phyloP scores from a whole-genome alignment of 2,888 invertebrate species.

The Gerosis bhagava region DNA sequence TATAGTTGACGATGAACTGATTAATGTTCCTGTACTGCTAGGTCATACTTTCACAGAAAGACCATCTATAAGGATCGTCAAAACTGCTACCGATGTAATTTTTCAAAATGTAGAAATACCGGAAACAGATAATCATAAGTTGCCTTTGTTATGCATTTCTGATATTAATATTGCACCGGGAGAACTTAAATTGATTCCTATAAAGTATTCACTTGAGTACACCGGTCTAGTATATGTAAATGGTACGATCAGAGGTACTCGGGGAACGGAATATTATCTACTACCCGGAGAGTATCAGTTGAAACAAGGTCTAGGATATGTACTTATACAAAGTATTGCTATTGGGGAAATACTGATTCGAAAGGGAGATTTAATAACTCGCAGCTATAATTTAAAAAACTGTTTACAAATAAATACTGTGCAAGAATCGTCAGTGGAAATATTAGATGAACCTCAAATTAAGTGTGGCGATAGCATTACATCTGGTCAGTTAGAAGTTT shows the following conservation, averaged over 20 bases:
- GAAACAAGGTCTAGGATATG: background rate
- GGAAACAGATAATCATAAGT: background rate
- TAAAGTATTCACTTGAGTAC: background rate
- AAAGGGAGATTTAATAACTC: no score
- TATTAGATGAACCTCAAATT: background rate
- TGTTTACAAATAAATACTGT: no score
- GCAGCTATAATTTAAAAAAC: background rate
- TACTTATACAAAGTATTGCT: background rate
- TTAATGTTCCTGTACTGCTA: background rate
- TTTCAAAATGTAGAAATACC: background rate
- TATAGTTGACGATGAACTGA: background rate
- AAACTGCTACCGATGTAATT: background rate
- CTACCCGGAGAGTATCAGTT: background rate
- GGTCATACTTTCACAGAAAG: conserved; percentile 3
- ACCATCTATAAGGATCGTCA: background rate
- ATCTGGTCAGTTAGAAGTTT: no score
- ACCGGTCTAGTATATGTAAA: background rate
- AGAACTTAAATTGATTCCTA: background rate
- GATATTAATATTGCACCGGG: background rate
- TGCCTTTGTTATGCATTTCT: no score
- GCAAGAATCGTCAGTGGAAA: no score
- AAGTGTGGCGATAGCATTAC: no score
- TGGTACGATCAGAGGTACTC: background rate
- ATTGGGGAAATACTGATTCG: no score
- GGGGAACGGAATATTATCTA: background rate